Evolutionary conservation across 1,140 invertebrate genomes (phyloP).

Genomic region (Palaemon carinicauda): DNA sequence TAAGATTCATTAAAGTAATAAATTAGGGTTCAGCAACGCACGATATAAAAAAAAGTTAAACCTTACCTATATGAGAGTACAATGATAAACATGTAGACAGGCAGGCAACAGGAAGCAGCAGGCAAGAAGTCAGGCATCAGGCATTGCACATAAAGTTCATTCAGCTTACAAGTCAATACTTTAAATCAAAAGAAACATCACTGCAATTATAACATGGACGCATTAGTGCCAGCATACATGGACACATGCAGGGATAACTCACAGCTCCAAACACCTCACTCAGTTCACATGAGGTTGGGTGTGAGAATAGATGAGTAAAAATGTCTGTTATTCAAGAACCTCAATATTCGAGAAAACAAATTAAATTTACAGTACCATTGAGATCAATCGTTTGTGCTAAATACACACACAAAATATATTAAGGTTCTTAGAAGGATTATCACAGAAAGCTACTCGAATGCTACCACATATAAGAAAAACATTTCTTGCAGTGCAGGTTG

Average conservation of each 20-base stretch:
- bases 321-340: not conserved
- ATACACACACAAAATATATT: no score
- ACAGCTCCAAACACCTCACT: conserved; percentile 25
- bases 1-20: no score
- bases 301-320: not conserved
- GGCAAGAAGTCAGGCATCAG: conserved; percentile 31
- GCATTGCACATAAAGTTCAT: conserved; percentile 22
- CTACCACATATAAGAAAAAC: no score
- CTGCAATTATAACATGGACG: not conserved
- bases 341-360: no score
- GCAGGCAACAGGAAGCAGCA: conserved; percentile 25
- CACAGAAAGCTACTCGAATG: no score
- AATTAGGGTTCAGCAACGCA: not conserved
- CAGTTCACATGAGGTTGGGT: conserved; percentile 35
- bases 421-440: no score
- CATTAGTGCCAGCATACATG: conserved; percentile 7
- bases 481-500: not conserved
- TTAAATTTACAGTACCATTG: no score
- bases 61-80: conserved; percentile 25
- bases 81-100: conserved; percentile 4
- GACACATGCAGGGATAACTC: not conserved
- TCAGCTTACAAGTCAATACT: conserved; percentile 27
- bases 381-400: no score
- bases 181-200: conserved; percentile 1
- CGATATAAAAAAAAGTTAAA: not conserved